Conservation (phyloP, 2,113 vertebrate genomes). For the Larimichthys polyactis region DNA sequence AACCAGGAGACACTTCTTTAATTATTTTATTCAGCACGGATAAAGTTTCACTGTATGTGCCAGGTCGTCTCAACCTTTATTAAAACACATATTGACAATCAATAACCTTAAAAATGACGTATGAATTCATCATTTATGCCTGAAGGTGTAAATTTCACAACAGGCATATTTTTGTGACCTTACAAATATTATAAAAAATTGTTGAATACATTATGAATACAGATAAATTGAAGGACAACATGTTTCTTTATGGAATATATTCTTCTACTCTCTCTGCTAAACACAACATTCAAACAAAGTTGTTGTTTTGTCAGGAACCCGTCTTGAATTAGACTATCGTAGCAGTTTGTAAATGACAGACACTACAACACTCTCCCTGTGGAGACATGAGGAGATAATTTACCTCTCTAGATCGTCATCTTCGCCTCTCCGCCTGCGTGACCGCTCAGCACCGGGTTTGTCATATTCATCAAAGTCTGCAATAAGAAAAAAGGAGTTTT, state of each 20-base stretch:
- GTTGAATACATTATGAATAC: not conserved
- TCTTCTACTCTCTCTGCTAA: not conserved
- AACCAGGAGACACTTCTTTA: not conserved
- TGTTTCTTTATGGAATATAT: not conserved
- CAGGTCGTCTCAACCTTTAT: too few species aligned
- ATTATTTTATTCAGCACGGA: not conserved
- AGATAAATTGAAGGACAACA: not conserved
- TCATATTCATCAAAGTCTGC: conserved; percentile 96
- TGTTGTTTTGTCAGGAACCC: not conserved
- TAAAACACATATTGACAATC: not conserved
- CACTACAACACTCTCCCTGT: not conserved
- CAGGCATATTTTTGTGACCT: not conserved
- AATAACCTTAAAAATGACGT: not conserved
- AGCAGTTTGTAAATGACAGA: not conserved
- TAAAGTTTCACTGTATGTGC: not conserved
- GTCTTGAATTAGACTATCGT: not conserved
- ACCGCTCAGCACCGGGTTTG: conserved; percentile 96
- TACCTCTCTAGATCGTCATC: conserved; percentile 93
- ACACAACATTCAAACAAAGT: not conserved
- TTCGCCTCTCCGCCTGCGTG: conserved; percentile 93
- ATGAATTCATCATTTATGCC: not conserved
- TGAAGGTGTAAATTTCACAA: not conserved
- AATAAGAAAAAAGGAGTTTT: conserved; percentile 36
- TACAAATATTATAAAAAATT: not conserved
- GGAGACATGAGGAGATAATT: conserved; percentile 12